Percentiles rank a stretch among this genome's conserved stretches.
Conservation (phyloP, 2,888 invertebrate species). For the Mechanitis mazaeus region DNA sequence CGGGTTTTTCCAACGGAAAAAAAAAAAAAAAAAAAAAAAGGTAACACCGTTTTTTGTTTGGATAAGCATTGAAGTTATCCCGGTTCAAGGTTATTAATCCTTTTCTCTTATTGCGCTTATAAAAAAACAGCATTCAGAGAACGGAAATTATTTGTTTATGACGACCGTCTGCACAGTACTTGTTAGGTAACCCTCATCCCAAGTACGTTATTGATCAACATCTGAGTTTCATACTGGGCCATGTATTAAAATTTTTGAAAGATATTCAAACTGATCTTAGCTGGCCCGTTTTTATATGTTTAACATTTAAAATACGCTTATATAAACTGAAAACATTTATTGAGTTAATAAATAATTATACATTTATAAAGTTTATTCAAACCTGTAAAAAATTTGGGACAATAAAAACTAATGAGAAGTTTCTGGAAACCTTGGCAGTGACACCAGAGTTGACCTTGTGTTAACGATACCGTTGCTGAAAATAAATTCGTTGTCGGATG, state of each 20-base stretch:
- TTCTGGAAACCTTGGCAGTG: conserved; percentile 56
- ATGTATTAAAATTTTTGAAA: not conserved
- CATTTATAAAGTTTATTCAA: conserved; percentile 8
- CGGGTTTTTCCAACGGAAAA: too few species aligned
- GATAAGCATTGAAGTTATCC: too few species aligned
- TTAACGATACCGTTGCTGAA: conserved; percentile 35
- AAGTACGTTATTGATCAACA: conserved; percentile 2
- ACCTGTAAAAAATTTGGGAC: conserved; percentile 12
- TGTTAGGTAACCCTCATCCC: conserved; percentile 6
- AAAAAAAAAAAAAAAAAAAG: too few species aligned
- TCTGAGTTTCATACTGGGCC: not conserved
- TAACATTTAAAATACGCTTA: not conserved
- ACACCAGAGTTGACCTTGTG: conserved; percentile 42
- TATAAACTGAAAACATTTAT: not conserved
- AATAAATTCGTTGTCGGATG: conserved; percentile 33
- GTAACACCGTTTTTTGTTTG: too few species aligned
- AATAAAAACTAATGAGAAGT: conserved; percentile 31
- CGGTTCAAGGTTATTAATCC: too few species aligned
- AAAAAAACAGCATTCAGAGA: too few species aligned
- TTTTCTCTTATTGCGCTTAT: too few species aligned
- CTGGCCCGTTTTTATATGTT: not conserved
- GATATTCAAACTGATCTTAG: not conserved
- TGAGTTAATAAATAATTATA: not conserved
- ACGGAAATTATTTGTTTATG: not conserved
- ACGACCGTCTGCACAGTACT: conserved; percentile 4